A percentile compares a stretch with the other conserved stretches of the same genome.
phyloP scores from a whole-genome alignment of 2,113 vertebrate species.

The Spermophilus dauricus region DNA sequence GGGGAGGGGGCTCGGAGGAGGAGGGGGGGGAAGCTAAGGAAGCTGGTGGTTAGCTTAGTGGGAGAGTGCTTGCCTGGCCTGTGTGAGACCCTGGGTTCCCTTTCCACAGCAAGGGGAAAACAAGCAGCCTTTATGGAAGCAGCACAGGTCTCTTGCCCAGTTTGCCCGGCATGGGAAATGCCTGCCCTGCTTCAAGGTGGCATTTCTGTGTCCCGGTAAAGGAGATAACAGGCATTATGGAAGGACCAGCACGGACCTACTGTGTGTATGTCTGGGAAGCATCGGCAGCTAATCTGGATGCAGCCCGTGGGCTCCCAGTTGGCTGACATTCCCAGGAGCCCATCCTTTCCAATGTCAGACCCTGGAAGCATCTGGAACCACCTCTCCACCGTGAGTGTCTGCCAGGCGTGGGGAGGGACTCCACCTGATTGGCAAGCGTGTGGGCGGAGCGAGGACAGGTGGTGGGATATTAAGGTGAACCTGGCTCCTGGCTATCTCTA shows the following conservation, averaged over 20 bases:
- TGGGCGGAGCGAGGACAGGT: not conserved
- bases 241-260: not conserved
- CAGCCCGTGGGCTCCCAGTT: not conserved
- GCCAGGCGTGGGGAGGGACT: slow-evolving; percentile 36
- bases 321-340: not conserved
- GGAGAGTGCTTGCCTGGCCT: too few species aligned
- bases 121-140: slow-evolving; percentile 10
- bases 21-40: not conserved
- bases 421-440: slow-evolving; percentile 29
- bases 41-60: too few species aligned
- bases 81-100: too few species aligned
- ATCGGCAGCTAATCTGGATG: not conserved
- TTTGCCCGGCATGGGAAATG: slow-evolving; percentile 41
- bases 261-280: not conserved
- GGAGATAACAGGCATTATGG: not conserved
- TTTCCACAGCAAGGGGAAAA: not conserved
- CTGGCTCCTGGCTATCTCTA: slow-evolving; percentile 76
- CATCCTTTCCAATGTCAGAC: slow-evolving; percentile 19
- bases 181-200: slow-evolving; percentile 73
- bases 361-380: slow-evolving; percentile 57
- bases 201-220: slow-evolving; percentile 62
- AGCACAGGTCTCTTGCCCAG: slow-evolving; percentile 64
- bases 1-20: not conserved
- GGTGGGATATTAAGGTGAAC: slow-evolving; percentile 67
- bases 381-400: not conserved